These are phyloP conservation scores for Protomyctophum bolini DNA, from an alignment of 2,113 vertebrate genomes.

Conservation along the genomic window DNA sequence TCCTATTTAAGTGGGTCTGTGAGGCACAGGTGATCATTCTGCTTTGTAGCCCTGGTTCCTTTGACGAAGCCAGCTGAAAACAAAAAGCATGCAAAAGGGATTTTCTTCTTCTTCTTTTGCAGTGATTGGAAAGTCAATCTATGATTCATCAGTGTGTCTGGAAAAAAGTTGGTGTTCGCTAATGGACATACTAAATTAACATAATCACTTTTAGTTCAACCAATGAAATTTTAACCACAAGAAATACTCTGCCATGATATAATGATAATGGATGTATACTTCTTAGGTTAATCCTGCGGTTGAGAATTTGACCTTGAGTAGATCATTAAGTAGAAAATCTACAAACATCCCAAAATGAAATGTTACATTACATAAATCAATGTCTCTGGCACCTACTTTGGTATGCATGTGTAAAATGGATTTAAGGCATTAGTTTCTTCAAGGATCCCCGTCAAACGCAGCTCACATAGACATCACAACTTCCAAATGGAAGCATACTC, in stretches of 20 bases:
- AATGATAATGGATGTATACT: not conserved
- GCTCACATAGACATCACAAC: constrained; percentile 52
- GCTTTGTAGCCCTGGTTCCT: constrained; percentile 47
- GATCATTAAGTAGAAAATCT: not conserved
- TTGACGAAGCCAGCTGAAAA: constrained; percentile 43
- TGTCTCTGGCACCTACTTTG: constrained; percentile 75
- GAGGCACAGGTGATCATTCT: constrained; percentile 67
- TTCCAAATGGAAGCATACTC: constrained; percentile 27
- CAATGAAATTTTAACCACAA: not conserved
- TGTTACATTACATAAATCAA: constrained; percentile 29
- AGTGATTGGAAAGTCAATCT: constrained; percentile 11
- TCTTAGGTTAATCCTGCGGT: constrained; percentile 3
- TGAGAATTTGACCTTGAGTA: not conserved
- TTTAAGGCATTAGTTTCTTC: constrained; percentile 80
- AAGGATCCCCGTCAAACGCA: constrained; percentile 56
- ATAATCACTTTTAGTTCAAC: constrained; percentile 4
- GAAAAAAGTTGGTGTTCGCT: not conserved
- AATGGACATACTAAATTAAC: not conserved
- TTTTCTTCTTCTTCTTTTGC: constrained; percentile 19
- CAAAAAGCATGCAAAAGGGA: constrained; percentile 30
- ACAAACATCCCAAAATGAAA: constrained; percentile 10
- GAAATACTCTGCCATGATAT: not conserved
- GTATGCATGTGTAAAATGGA: constrained; percentile 67
- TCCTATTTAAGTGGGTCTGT: constrained; percentile 48
- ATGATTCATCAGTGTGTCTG: not conserved